These are phyloP conservation scores for Laupala kohalensis DNA, from an alignment of 1,140 invertebrate genomes.

Conservation along the genomic window DNA sequence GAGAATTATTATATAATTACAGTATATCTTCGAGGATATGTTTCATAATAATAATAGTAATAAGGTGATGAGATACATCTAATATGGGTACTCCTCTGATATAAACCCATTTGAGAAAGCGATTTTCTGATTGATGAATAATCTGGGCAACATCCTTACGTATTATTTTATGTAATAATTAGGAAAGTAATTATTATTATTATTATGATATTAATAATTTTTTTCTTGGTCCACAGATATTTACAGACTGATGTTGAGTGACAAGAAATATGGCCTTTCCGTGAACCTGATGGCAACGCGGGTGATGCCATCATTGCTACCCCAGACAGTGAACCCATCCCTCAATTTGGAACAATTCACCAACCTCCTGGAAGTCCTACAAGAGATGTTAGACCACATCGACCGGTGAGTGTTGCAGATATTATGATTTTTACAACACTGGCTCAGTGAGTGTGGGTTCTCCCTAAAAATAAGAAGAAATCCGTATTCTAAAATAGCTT, in stretches of 20 bases:
- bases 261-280: slow-evolving; percentile 83
- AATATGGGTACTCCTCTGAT: too few relatives aligned
- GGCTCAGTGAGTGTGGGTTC: too few relatives aligned
- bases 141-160: too few relatives aligned
- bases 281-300: slow-evolving; percentile 86
- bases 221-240: slow-evolving; percentile 52
- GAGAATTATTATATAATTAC: too few relatives aligned
- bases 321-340: slow-evolving; percentile 81
- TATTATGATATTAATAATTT: neutral
- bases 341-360: slow-evolving; percentile 85
- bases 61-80: too few relatives aligned
- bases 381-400: slow-evolving; percentile 86
- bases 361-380: slow-evolving; percentile 72
- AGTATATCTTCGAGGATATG: too few relatives aligned
- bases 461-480: too few relatives aligned
- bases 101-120: too few relatives aligned
- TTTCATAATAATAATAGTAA: too few relatives aligned
- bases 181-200: neutral
- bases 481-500: too few relatives aligned
- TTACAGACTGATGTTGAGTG: slow-evolving; percentile 80
- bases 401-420: slow-evolving; percentile 44
- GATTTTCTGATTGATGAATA: too few relatives aligned
- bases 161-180: neutral
- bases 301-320: slow-evolving; percentile 83
- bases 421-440: too few relatives aligned